These are phyloP conservation scores for Hydrophis major DNA, from an alignment of 2,797 vertebrate species.

Conservation along the genomic window DNA sequence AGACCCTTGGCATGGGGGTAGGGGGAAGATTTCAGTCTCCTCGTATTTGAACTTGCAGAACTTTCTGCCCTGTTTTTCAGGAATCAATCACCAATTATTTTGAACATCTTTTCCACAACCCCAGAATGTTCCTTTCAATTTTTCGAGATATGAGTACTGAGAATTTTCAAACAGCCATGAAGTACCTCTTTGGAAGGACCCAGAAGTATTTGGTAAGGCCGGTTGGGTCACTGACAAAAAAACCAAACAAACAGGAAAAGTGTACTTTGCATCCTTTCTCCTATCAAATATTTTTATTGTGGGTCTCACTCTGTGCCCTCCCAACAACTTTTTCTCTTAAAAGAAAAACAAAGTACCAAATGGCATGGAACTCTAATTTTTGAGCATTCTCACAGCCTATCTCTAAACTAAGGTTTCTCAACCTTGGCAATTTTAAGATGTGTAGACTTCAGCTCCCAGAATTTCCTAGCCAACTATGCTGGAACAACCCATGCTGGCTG, in stretches of 20 bases:
- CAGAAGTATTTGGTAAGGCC: constrained; percentile 66
- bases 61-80: constrained; percentile 55
- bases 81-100: constrained; percentile 68
- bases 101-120: constrained; percentile 66
- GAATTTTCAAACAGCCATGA: constrained; percentile 73
- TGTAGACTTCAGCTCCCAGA: not conserved
- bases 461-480: not conserved
- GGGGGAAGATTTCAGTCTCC: not conserved
- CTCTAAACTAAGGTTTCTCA: not conserved
- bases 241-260: not conserved
- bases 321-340: not conserved
- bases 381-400: not conserved
- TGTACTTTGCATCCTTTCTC: not conserved
- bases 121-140: constrained; percentile 68
- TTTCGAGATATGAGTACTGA: constrained; percentile 65
- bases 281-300: not conserved
- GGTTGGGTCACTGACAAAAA: not conserved
- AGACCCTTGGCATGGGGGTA: not conserved
- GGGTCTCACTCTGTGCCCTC: not conserved
- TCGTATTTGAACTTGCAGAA: not conserved
- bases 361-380: not conserved
- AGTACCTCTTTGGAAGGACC: constrained; percentile 68
- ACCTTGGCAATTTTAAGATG: not conserved
- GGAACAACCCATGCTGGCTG: not conserved
- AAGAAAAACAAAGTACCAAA: not conserved